phyloP scores from a whole-genome alignment of 2,888 invertebrate genomes.

The Tetramorium bicarinatum region DNA sequence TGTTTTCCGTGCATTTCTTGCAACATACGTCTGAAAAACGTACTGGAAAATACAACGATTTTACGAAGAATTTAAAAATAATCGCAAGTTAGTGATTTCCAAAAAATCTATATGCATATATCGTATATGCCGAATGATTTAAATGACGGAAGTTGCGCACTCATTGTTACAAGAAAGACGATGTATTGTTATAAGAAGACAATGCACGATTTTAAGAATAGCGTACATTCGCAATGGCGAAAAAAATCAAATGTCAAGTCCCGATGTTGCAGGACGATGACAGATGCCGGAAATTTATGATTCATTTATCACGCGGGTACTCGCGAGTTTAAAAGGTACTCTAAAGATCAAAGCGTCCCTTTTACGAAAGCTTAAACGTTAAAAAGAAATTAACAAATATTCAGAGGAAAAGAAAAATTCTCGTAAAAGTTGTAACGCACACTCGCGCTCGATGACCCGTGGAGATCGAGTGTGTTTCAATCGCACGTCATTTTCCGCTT shows the following conservation, averaged over 20 bases:
- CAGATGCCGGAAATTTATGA: conserved; percentile 23
- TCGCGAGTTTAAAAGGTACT: neutral
- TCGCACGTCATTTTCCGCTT: conserved; percentile 58
- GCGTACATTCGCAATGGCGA: neutral
- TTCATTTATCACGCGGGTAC: conserved; percentile 4
- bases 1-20: neutral
- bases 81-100: neutral
- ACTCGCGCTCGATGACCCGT: conserved; percentile 30
- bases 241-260: conserved; percentile 34
- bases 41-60: neutral
- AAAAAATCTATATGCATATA: neutral
- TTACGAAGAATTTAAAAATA: neutral
- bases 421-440: conserved; percentile 3
- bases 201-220: conserved; percentile 34
- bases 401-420: neutral
- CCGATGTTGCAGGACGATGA: conserved; percentile 8
- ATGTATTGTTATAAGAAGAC: conserved; percentile 23
- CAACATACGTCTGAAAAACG: neutral
- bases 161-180: conserved; percentile 9
- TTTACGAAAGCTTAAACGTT: neutral
- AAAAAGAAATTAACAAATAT: conserved; percentile 4
- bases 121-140: neutral
- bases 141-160: conserved; percentile 7
- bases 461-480: conserved; percentile 49
- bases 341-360: conserved; percentile 1